A percentile compares a stretch with the other conserved stretches of the same genome.
Conservation (phyloP, 2,113 vertebrate species). For the Pelusios castaneus region DNA sequence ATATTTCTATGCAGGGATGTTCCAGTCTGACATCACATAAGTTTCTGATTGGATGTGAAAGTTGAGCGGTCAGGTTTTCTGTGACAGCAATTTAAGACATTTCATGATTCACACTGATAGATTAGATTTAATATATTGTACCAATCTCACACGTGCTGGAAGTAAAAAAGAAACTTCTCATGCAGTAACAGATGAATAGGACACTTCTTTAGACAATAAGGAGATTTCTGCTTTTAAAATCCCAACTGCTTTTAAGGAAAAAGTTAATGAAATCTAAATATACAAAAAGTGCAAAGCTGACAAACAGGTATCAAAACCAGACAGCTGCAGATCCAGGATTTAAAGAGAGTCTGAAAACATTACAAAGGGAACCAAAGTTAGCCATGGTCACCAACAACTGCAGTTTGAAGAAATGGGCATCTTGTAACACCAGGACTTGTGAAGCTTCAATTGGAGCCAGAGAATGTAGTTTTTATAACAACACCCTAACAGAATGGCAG, state of each 20-base stretch:
- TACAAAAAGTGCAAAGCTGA: neutral
- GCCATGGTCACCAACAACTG: slow-evolving; percentile 13
- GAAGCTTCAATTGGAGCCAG: neutral
- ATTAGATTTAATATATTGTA: neutral
- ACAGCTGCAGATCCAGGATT: neutral
- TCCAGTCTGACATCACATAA: slow-evolving; percentile 6
- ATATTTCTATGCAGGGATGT: neutral
- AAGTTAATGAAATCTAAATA: slow-evolving; percentile 55
- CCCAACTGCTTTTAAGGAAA: slow-evolving; percentile 41
- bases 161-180: neutral
- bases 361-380: neutral
- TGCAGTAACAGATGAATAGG: slow-evolving; percentile 11
- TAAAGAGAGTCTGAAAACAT: slow-evolving; percentile 15
- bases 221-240: slow-evolving; percentile 32
- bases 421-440: slow-evolving; percentile 5
- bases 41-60: neutral
- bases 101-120: neutral
- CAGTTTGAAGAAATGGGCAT: neutral
- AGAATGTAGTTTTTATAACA: neutral
- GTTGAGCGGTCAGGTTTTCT: slow-evolving; percentile 12
- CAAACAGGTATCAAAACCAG: neutral
- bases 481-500: neutral
- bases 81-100: slow-evolving; percentile 8
- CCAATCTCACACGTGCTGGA: neutral
- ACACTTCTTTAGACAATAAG: neutral